Evolutionary conservation across 2,888 invertebrate genomes (phyloP).

Genomic region (Apodemia zela): DNA sequence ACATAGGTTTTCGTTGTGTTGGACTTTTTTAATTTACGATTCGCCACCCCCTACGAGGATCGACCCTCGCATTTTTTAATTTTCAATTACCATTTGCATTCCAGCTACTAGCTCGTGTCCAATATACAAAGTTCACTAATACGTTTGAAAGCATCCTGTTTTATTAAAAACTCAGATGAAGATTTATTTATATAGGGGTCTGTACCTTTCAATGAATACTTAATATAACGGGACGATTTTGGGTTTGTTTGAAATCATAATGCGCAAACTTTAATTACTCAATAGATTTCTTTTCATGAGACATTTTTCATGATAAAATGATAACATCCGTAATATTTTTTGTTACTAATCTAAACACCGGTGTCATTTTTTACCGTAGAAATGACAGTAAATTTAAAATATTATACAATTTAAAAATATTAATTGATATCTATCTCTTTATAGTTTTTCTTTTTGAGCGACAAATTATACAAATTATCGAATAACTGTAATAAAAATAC

Average conservation of each 20-base stretch:
- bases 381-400: too few species aligned
- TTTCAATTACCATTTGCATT: constrained; percentile 79
- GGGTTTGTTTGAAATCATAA: constrained; percentile 4
- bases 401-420: too few species aligned
- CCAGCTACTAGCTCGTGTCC: constrained; percentile 54
- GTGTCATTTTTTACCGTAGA: too few species aligned
- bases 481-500: too few species aligned
- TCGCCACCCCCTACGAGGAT: constrained; percentile 58
- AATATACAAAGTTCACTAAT: constrained; percentile 36
- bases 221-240: not conserved
- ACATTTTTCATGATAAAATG: too few species aligned
- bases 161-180: constrained; percentile 35
- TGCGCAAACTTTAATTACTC: not conserved
- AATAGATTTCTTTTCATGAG: too few species aligned
- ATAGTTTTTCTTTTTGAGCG: too few species aligned
- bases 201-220: constrained; percentile 8
- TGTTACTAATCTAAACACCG: too few species aligned
- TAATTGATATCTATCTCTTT: too few species aligned
- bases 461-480: too few species aligned
- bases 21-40: constrained; percentile 79
- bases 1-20: constrained; percentile 41
- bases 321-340: too few species aligned
- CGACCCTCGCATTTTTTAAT: constrained; percentile 75
- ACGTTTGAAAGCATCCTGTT: constrained; percentile 31
- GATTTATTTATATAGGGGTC: constrained; percentile 26